A percentile compares a stretch with the other conserved stretches of the same genome.
phyloP scores from a whole-genome alignment of 2,113 vertebrate species.

The Oreochromis aureus region DNA sequence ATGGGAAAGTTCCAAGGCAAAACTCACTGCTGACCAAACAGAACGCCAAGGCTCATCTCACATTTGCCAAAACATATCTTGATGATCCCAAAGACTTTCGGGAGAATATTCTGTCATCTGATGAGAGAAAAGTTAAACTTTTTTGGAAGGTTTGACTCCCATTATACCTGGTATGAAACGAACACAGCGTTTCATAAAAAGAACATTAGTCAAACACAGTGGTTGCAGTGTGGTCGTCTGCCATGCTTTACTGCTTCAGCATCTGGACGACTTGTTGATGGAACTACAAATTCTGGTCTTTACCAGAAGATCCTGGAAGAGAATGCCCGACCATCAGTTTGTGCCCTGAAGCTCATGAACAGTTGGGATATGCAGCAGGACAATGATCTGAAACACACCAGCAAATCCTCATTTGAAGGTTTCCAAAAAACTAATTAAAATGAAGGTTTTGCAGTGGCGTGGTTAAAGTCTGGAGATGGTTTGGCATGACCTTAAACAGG shows the following conservation, averaged over 20 bases:
- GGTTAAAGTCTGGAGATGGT: neutral
- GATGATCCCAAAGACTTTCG: neutral
- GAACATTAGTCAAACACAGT: neutral
- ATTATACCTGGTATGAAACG: neutral
- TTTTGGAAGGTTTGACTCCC: neutral
- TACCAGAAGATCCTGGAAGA: neutral
- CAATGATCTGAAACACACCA: neutral
- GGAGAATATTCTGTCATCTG: neutral
- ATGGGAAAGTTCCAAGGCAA: neutral
- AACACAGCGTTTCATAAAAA: neutral
- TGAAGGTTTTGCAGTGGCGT: fast-evolving
- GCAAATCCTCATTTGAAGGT: neutral
- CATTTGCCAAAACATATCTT: neutral
- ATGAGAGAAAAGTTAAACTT: neutral
- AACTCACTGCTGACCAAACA: neutral
- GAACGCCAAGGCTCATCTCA: neutral
- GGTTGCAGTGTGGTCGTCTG: neutral
- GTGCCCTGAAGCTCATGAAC: neutral
- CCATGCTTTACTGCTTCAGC: neutral
- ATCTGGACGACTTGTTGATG: neutral
- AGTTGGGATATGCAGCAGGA: neutral
- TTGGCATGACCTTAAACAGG: neutral
- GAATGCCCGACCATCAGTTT: neutral
- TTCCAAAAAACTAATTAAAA: fast-evolving
- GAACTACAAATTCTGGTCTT: neutral